These are phyloP conservation scores for Cygnus olor DNA, from an alignment of 2,797 vertebrate species.

Conservation along the genomic window DNA sequence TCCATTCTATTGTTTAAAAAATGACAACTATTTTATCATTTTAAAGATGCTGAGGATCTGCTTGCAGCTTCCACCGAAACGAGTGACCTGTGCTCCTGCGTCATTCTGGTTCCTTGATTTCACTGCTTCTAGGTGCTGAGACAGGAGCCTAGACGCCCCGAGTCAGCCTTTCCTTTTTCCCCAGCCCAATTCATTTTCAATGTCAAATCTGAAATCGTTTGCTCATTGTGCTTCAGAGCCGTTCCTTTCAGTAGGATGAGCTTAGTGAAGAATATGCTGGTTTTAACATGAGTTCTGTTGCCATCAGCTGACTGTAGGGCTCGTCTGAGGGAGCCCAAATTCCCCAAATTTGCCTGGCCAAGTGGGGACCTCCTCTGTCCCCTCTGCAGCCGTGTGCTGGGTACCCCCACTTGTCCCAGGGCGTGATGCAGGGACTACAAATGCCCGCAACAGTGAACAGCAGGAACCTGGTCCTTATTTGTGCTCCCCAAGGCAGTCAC, in stretches of 20 bases:
- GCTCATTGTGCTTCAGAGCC: not conserved
- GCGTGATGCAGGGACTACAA: fast-evolving
- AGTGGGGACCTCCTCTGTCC: not conserved
- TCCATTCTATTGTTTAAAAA: not conserved
- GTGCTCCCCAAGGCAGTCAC: not conserved
- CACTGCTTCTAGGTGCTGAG: not conserved
- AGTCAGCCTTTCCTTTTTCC: not conserved
- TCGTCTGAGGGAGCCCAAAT: not conserved
- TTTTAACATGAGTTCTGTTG: not conserved
- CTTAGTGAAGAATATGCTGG: not conserved
- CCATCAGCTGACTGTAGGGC: not conserved
- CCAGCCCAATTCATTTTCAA: not conserved
- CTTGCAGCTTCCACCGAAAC: not conserved
- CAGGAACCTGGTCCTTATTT: fast-evolving
- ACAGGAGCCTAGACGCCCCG: not conserved
- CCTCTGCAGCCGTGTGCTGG: fast-evolving
- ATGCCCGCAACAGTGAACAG: not conserved
- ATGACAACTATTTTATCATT: not conserved
- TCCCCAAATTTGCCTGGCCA: not conserved
- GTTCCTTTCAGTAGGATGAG: not conserved
- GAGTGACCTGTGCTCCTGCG: fast-evolving
- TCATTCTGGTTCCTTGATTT: not conserved
- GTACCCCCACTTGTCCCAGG: not conserved
- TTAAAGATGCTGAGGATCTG: not conserved
- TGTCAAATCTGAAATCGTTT: not conserved